Evolutionary conservation across 2,113 vertebrate genomes (phyloP).

Genomic region (Lethenteron reissneri): DNA sequence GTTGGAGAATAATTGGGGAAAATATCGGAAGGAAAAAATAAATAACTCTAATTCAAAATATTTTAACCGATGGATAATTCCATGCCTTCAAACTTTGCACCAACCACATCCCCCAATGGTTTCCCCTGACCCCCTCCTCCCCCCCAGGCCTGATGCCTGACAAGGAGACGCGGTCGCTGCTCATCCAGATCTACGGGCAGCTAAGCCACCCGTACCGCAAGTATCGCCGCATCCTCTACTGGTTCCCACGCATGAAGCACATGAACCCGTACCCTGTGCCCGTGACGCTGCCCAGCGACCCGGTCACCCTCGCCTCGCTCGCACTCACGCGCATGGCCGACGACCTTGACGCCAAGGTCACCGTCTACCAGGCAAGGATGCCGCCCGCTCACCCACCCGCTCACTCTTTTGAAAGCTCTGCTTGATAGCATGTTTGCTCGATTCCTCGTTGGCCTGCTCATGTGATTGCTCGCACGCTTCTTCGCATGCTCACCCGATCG

Average conservation of each 20-base stretch:
- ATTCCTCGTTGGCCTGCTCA: too few relatives aligned
- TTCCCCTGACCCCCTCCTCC: background rate
- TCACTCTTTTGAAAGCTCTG: background rate
- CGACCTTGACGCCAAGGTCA: constrained; percentile 31
- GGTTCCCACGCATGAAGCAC: constrained; percentile 49
- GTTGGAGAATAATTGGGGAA: too few relatives aligned
- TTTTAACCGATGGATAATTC: too few relatives aligned
- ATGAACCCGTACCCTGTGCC: constrained; percentile 43
- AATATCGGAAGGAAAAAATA: background rate
- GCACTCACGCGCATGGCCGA: constrained; percentile 36
- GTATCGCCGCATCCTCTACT: constrained; percentile 47
- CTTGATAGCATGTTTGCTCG: too few relatives aligned
- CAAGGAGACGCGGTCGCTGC: constrained; percentile 41
- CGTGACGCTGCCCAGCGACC: constrained; percentile 26
- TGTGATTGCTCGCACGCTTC: too few relatives aligned
- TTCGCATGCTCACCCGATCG: too few relatives aligned
- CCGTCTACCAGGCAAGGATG: constrained; percentile 38
- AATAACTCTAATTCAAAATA: background rate
- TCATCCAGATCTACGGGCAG: constrained; percentile 46
- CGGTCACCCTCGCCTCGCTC: constrained; percentile 32
- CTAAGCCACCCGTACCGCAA: constrained; percentile 49
- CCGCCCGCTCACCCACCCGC: background rate
- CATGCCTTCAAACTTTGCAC: too few relatives aligned
- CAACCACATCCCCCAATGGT: too few relatives aligned
- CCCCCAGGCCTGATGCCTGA: constrained; percentile 41